Base-by-base conservation (phyloP, 1,140 invertebrate genomes). In the Cydia pomonella region DNA sequence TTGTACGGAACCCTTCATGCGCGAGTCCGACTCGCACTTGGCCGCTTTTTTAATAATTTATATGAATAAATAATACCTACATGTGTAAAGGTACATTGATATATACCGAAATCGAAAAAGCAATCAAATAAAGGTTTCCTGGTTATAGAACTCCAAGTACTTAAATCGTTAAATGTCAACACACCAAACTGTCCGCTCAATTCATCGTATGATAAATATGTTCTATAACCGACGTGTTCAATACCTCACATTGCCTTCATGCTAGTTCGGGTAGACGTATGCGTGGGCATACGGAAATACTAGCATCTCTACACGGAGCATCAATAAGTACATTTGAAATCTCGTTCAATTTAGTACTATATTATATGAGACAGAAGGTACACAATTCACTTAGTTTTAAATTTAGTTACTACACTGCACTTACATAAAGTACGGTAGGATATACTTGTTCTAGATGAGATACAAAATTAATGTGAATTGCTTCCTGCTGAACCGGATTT, bases 211-310 rank as follows among this genome's bases (percentile, higher is more conserved):
- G 53, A 59, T 21, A 59, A 59, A 59, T 23, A 7, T 59, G 21
- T n/a, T 5, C 53, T 59, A 21, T 23, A 59, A 59, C 50, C 21
- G 21, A n/a, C 27, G 64, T 66, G 6, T 69, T 38, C 33, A 69
- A 69, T 18, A 69, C 33, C 41, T 1, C 18, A 27, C 63, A 66
- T 69, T 18, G 64, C 27, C 29, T 69, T 69, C 64, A 18, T 69
- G 7, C n/a, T 29, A 69, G 16, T 38, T 69, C 18, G 25, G 29
- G 7, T 21, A 21, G 29, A 69, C 29, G 12, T 69, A 27, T 27
- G 64, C 64, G 64, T 69, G 64, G 64, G 64, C 64, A 33, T n/a
- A 69, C 64, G 64, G 64, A 69, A 69, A 69, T 33, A 29, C 53
- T 59, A n/a, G 7, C 53, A 23, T 0, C 53, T 53, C 5, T 59